Percentiles rank a stretch among this genome's conserved stretches.
Conservation (phyloP, 2,113 vertebrate species). For the Pelvicachromis taeniatus region DNA sequence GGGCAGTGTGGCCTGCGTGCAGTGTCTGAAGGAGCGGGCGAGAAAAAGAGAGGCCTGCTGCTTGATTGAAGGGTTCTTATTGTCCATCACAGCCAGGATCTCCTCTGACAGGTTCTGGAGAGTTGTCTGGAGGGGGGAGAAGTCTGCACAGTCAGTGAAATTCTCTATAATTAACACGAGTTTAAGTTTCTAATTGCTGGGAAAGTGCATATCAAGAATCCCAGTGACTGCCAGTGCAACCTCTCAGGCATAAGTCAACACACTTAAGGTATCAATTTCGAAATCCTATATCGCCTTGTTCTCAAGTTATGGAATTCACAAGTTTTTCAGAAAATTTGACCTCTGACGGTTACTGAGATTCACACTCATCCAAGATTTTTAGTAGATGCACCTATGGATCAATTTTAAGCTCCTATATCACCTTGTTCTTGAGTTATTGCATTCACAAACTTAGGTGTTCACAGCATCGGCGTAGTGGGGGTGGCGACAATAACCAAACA, state of each 20-base stretch:
- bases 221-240: neutral
- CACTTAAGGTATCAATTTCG: neutral
- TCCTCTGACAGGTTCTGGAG: slow-evolving; percentile 94
- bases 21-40: slow-evolving; percentile 92
- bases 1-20: slow-evolving; percentile 85
- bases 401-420: neutral
- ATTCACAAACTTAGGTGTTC: neutral
- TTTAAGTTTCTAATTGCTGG: neutral
- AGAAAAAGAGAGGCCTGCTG: slow-evolving; percentile 96
- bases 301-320: neutral
- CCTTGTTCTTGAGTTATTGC: neutral
- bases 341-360: neutral
- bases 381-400: neutral
- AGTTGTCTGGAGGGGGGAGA: slow-evolving; percentile 76
- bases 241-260: neutral
- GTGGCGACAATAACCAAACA: neutral
- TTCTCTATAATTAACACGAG: neutral
- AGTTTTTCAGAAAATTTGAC: neutral
- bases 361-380: neutral
- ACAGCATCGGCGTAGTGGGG: neutral
- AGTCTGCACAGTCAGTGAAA: neutral
- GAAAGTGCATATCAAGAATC: neutral
- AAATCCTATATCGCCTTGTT: neutral
- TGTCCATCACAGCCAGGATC: slow-evolving; percentile 94
- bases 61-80: slow-evolving; percentile 98